These are phyloP conservation scores for Bolborhynchus lineola DNA, from an alignment of 2,113 vertebrate genomes.

Conservation along the genomic window DNA sequence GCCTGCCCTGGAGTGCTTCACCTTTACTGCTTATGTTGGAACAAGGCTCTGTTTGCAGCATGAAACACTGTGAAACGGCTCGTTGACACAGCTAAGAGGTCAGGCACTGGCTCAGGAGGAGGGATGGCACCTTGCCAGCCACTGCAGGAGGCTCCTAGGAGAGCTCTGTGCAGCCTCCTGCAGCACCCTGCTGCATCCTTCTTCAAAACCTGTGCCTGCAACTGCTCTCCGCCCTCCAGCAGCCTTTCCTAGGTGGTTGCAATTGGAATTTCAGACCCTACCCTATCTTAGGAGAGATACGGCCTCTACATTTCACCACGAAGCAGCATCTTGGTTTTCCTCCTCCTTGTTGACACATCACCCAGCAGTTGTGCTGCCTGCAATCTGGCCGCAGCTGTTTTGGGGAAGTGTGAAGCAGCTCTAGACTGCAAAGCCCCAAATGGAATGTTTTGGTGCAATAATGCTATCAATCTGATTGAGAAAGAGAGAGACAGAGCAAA, in stretches of 20 bases:
- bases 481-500: background rate
- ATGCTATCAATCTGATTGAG: background rate
- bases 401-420: background rate
- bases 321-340: background rate
- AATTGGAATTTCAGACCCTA: background rate
- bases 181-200: background rate
- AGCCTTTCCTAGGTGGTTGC: background rate
- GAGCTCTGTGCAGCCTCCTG: accelerated
- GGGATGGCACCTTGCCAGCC: background rate
- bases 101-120: background rate
- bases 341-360: background rate
- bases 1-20: background rate
- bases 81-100: background rate
- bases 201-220: background rate
- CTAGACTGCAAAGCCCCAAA: background rate
- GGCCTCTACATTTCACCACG: accelerated
- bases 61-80: accelerated
- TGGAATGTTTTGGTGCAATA: background rate
- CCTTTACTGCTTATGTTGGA: background rate
- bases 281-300: background rate
- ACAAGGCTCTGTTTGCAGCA: background rate
- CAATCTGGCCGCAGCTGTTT: background rate
- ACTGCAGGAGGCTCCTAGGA: background rate
- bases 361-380: background rate
- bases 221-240: background rate